These are phyloP conservation scores for Pipistrellus pygmaeus DNA, from an alignment of 2,797 vertebrate genomes.

Conservation along the genomic window DNA sequence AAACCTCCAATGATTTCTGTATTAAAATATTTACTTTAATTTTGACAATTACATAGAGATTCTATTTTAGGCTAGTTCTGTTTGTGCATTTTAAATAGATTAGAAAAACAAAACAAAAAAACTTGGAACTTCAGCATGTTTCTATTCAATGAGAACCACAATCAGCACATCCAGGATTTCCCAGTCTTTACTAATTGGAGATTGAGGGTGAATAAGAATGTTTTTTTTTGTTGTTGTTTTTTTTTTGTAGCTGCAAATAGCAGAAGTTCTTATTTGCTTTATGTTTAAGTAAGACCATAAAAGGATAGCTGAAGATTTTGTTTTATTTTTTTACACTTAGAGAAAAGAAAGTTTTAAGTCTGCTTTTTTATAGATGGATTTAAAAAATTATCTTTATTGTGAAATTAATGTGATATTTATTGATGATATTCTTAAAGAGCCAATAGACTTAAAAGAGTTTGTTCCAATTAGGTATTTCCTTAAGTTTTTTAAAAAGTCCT, in stretches of 20 bases:
- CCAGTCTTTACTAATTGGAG: neutral
- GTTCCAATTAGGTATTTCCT: neutral
- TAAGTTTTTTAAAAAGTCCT: neutral
- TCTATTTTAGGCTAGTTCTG: slow-evolving; percentile 36
- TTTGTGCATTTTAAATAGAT: slow-evolving; percentile 23
- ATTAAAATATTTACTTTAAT: slow-evolving; percentile 53
- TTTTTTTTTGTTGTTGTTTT: neutral
- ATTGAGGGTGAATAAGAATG: neutral
- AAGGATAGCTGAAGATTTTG: neutral
- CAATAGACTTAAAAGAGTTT: slow-evolving; percentile 29
- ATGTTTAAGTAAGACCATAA: neutral
- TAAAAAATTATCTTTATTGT: slow-evolving; percentile 27
- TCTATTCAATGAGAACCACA: neutral
- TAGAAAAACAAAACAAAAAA: neutral
- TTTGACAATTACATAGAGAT: slow-evolving; percentile 54
- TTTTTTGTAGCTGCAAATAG: neutral
- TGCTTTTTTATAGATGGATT: neutral
- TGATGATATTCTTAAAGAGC: slow-evolving; percentile 16
- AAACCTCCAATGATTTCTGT: slow-evolving; percentile 38
- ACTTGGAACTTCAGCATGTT: neutral
- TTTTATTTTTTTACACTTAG: slow-evolving; percentile 29
- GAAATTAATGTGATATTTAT: slow-evolving; percentile 46
- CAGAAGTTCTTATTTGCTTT: slow-evolving; percentile 39
- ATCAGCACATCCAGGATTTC: neutral
- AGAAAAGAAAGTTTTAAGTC: slow-evolving; percentile 46